phyloP scores from a whole-genome alignment of 2,888 invertebrate species.

The Sialis fuliginosa region DNA sequence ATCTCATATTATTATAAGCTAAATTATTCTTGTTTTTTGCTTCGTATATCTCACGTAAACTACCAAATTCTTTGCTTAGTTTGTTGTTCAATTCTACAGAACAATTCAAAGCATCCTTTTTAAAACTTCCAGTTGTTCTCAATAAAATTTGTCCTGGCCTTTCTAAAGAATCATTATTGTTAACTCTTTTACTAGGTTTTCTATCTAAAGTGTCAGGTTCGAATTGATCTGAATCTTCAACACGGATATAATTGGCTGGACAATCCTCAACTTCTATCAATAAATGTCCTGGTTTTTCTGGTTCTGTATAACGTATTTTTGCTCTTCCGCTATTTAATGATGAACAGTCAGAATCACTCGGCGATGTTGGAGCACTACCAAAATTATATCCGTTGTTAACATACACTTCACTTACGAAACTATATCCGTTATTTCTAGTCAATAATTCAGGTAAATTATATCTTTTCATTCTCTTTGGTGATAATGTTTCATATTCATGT shows the following conservation, averaged over 20 bases:
- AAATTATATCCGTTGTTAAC: slow-evolving; percentile 58
- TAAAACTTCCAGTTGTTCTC: slow-evolving; percentile 52
- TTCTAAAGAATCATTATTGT: slow-evolving; percentile 31
- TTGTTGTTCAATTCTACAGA: slow-evolving; percentile 17
- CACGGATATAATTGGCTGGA: slow-evolving; percentile 54
- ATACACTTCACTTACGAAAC: slow-evolving; percentile 60
- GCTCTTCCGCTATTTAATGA: slow-evolving; percentile 35
- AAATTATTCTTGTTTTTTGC: slow-evolving; percentile 28
- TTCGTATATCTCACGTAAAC: slow-evolving; percentile 58
- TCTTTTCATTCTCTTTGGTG: slow-evolving; percentile 19
- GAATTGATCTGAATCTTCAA: slow-evolving; percentile 65
- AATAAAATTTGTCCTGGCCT: slow-evolving; percentile 40
- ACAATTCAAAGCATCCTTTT: slow-evolving; percentile 26
- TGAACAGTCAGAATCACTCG: slow-evolving; percentile 34
- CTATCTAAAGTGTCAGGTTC: slow-evolving; percentile 76
- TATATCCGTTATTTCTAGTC: slow-evolving; percentile 35
- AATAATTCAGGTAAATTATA: slow-evolving; percentile 34
- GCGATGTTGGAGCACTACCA: slow-evolving; percentile 37
- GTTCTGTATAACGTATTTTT: slow-evolving; percentile 32
- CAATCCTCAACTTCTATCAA: slow-evolving; percentile 73
- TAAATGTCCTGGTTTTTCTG: slow-evolving; percentile 54
- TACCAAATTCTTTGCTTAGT: slow-evolving; percentile 38
- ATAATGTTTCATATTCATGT: slow-evolving; percentile 28
- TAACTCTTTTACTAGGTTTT: slow-evolving; percentile 40
- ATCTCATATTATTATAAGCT: slow-evolving; percentile 19